Evolutionary conservation across 2,797 vertebrate species (phyloP).

Genomic region (Jordanella pulchra): DNA sequence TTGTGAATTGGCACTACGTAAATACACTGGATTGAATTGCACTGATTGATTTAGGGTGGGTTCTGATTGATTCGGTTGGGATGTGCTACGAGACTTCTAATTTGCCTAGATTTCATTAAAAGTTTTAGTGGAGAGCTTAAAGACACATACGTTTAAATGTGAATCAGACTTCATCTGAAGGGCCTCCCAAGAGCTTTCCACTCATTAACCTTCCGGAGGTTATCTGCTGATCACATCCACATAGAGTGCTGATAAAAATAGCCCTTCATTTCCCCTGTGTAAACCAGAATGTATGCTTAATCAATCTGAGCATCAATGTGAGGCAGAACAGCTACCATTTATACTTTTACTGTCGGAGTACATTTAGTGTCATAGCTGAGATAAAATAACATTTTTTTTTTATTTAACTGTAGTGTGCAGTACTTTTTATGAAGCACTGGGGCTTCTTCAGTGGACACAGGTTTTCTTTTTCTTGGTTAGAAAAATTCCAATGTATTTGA

Average conservation of each 20-base stretch:
- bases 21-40: no score
- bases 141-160: constrained; percentile 23
- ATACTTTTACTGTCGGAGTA: constrained; percentile 10
- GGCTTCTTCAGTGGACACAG: not conserved
- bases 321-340: constrained; percentile 27
- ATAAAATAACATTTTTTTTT: not conserved
- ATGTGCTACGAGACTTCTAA: constrained; percentile 42
- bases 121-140: constrained; percentile 39
- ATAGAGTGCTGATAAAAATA: constrained; percentile 68
- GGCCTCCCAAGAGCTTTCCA: constrained; percentile 50
- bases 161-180: constrained; percentile 56
- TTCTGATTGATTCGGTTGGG: not conserved
- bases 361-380: not conserved
- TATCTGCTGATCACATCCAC: constrained; percentile 58
- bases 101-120: constrained; percentile 65
- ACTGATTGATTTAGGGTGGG: not conserved
- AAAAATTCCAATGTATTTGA: not conserved
- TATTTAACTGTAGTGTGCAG: not conserved
- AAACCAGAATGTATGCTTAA: constrained; percentile 26
- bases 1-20: no score
- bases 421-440: not conserved
- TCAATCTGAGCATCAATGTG: constrained; percentile 51
- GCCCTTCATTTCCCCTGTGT: constrained; percentile 54
- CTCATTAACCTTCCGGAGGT: constrained; percentile 75
- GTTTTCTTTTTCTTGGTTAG: not conserved